Conservation (phyloP, 2,113 vertebrate genomes). For the Hippoglossus stenolepis region DNA sequence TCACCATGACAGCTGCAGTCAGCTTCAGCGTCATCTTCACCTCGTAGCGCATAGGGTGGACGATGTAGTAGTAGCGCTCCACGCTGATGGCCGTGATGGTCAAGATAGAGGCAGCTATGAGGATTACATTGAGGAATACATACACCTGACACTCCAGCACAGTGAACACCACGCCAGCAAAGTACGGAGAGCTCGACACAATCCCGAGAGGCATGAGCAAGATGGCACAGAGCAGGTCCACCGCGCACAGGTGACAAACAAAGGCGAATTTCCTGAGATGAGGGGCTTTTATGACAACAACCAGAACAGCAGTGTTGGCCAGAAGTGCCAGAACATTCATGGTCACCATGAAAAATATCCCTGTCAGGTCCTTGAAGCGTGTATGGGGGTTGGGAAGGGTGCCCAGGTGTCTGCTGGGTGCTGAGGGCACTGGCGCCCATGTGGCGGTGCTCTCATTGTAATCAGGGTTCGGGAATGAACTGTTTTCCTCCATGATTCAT, state of each 20-base stretch:
- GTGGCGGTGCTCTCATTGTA: constrained; percentile 69
- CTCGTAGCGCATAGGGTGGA: constrained; percentile 92
- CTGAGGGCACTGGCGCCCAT: constrained; percentile 67
- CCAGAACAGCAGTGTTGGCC: constrained; percentile 88
- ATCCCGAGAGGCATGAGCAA: constrained; percentile 93
- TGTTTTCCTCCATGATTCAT: constrained; percentile 77
- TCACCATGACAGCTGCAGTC: constrained; percentile 81
- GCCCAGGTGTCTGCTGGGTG: constrained; percentile 67
- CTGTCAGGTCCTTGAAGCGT: constrained; percentile 80
- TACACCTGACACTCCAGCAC: constrained; percentile 86
- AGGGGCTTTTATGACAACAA: constrained; percentile 88
- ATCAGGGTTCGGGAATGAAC: constrained; percentile 41
- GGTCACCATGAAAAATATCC: constrained; percentile 88
- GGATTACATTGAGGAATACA: constrained; percentile 88
- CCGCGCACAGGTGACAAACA: constrained; percentile 90
- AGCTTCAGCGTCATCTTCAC: constrained; percentile 89
- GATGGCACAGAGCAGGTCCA: constrained; percentile 91
- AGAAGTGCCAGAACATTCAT: constrained; percentile 87
- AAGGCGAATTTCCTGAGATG: constrained; percentile 91
- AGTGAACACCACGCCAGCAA: constrained; percentile 86
- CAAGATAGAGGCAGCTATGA: constrained; percentile 91
- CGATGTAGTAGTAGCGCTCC: constrained; percentile 94
- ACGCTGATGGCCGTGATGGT: constrained; percentile 91
- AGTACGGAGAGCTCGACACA: constrained; percentile 87
- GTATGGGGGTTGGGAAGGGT: constrained; percentile 67